Conservation (phyloP, 2,113 vertebrate species). For the Rhinolophus ferrumequinum region DNA sequence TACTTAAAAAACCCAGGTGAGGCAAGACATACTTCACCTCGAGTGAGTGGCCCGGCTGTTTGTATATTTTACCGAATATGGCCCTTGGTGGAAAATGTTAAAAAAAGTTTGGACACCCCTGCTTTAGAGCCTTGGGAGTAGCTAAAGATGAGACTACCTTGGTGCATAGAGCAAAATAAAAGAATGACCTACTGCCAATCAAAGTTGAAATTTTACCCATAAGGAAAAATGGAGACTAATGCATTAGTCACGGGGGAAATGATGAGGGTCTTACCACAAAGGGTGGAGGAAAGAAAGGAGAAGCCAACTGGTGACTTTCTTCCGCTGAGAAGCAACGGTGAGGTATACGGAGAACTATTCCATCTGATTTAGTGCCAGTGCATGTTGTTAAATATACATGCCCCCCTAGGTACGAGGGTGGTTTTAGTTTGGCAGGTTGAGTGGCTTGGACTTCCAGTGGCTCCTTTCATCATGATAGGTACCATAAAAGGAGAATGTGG, state of each 20-base stretch:
- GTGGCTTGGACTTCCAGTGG: not conserved
- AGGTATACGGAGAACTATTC: fast-evolving
- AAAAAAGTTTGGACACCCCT: too few species aligned
- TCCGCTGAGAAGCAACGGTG: not conserved
- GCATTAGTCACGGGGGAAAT: not conserved
- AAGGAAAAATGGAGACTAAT: not conserved
- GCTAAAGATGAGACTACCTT: not conserved
- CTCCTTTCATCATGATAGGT: not conserved
- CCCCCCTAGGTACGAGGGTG: not conserved
- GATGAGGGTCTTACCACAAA: not conserved
- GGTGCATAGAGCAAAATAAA: not conserved
- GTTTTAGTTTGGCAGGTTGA: not conserved
- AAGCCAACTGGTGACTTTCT: not conserved
- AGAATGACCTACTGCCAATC: not conserved
- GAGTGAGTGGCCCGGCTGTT: too few species aligned
- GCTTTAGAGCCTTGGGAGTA: not conserved
- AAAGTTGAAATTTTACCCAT: not conserved
- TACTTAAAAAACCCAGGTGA: too few species aligned
- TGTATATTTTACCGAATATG: too few species aligned
- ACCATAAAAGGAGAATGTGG: not conserved
- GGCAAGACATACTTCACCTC: too few species aligned
- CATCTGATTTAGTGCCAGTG: not conserved
- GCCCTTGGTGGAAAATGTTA: too few species aligned
- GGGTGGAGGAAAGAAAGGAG: not conserved
- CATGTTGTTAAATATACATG: not conserved